These are phyloP conservation scores for Pimpla rufipes DNA, from an alignment of 2,888 invertebrate genomes.

Conservation along the genomic window DNA sequence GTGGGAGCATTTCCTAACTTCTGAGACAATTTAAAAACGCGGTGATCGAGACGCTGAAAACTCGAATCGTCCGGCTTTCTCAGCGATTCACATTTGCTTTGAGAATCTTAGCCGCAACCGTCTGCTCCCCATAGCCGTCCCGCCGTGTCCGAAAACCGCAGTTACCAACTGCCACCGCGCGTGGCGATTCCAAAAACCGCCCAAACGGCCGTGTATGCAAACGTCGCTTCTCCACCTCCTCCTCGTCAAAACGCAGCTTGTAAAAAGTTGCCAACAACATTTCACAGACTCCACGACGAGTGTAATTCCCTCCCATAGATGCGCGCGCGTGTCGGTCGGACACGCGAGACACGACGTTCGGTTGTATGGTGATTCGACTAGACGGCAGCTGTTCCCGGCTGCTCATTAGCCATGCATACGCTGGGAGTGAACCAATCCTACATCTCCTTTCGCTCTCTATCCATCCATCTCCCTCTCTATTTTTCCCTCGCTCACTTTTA, in stretches of 20 bases:
- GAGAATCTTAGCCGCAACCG: not conserved
- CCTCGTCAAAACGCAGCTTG: not conserved
- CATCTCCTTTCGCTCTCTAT: conserved; percentile 71
- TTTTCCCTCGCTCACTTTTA: not conserved
- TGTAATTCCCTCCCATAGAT: too few species aligned
- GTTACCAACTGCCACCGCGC: not conserved
- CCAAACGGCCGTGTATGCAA: not conserved
- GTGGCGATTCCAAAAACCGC: not conserved
- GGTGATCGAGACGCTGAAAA: too few species aligned
- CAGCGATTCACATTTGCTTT: too few species aligned
- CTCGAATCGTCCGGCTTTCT: too few species aligned
- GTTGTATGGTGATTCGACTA: conserved; percentile 43
- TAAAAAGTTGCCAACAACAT: not conserved
- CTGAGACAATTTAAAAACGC: too few species aligned
- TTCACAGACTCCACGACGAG: conserved; percentile 11
- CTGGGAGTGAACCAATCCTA: conserved; percentile 79
- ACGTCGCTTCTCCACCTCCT: not conserved
- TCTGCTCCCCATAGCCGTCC: not conserved
- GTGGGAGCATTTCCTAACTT: too few species aligned
- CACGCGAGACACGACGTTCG: conserved; percentile 31
- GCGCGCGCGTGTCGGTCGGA: conserved; percentile 24
- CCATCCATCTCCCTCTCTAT: conserved; percentile 30
- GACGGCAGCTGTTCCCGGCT: conserved; percentile 72
- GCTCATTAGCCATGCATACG: conserved; percentile 83
- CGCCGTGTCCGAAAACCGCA: not conserved